Base-by-base conservation (phyloP, 2,888 invertebrate genomes). In the Sesia bembeciformis region DNA sequence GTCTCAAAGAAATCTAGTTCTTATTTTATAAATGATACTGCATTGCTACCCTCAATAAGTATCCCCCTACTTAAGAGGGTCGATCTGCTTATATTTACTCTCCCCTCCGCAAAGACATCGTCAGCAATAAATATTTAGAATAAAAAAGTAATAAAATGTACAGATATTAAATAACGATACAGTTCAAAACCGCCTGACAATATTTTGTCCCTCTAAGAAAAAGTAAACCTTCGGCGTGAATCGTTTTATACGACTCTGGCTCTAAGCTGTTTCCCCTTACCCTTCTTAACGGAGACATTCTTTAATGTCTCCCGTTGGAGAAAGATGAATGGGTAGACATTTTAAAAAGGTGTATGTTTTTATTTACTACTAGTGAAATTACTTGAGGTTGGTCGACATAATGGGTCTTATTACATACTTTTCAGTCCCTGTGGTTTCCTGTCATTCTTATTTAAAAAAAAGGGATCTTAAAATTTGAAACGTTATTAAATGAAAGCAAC, bases 301-400 rank as follows among this genome's bases (percentile, higher is more conserved):
- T 87, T 87, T 85, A 86, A 84, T 80, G 86, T 85, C 84, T 79
- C 76, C 72, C 73, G 74, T 78, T 81, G 78, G 76, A 81, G 84
- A 85, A 87, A 88, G 88, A 89, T 82, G 84, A 85, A 89, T 88
- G 86, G 84, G 76, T 74, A 81, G 70, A 81, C 84, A 86, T 88
- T 87, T 85, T 83, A 82, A 81, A 81, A 77, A 84, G 77, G 81
- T 83, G 78, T 83, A 74, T 83, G 82, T 86, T 84, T 85, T 84
- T 84, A 80, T 60, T 58, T 80, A 78, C 75, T 70, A 75, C 65
- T 66, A 78, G 76, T 79, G 65, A 77, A 80, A 81, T 78, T 78
- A 75, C 75, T 76, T 84, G 87, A 72, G 87, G 87, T 87, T 83
- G 81, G 82, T 71, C 72, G 78, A 75, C 70, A 67, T 83, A 81